Base-by-base conservation (phyloP, 2,888 invertebrate species). In the Myopa tessellatipennis region DNA sequence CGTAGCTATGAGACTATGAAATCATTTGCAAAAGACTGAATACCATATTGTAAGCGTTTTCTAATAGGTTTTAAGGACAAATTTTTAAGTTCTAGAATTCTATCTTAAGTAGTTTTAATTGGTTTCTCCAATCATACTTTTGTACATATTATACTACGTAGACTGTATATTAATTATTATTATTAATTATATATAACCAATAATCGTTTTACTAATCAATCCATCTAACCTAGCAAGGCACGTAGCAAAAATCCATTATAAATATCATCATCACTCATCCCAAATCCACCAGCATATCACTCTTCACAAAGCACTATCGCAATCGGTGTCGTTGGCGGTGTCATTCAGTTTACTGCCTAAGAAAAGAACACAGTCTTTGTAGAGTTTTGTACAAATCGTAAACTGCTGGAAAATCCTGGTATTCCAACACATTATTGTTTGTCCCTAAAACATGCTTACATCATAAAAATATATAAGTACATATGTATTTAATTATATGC, bases 261-360 rank as follows among this genome's bases (percentile, higher is more conserved):
- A 52, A 55, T 8, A 67, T 38, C 67, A 65, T 38, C 55, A 65
- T n/a, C 45, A 34, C 50, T 74, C 55, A 74, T 52, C 50, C 55
- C 34, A n/a, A 61, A 65, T 65, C 76, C 68, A 61, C 65, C 77
- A 79, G 63, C 77, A 77, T 74, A 36, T 34, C 65, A 65, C 34
- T 65, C 65, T 65, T 34, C 65, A 65, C 74, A 76, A 58, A 69
- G 74, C 79, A 77, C 74, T 67, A 67, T 77, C 50, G 74, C 58
- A 73, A 76, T 69, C 73, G 77, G 75, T 75, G 69, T 75, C 75
- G 58, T 36, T 45, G 34, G 55, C 61, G 77, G 75, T 79, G 79
- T 79, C 79, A 79, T 73, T 69, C 75, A 63, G 14, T 10, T 50
- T 50, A 50, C 8, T 65, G 36, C 16, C 14, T 26, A 50, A 34